Conservation (phyloP, 2,888 invertebrate species). For the Seladonia tumulorum region DNA sequence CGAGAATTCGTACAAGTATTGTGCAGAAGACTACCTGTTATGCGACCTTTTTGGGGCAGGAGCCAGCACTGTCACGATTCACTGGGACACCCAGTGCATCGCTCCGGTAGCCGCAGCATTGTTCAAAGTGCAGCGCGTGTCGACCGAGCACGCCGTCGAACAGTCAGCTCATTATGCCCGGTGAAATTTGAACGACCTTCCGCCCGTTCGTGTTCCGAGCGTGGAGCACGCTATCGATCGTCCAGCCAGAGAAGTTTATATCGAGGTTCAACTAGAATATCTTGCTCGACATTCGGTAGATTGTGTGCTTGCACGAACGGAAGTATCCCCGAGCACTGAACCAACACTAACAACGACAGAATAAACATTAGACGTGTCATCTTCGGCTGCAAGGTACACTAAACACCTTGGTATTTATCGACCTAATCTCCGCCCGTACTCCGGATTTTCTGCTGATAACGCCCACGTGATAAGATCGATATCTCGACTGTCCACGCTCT, state of each 20-base stretch:
- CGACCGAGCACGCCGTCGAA: slow-evolving; percentile 2
- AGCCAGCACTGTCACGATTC: not conserved
- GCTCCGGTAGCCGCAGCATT: slow-evolving; percentile 8
- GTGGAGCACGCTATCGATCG: not conserved
- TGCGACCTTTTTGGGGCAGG: not conserved
- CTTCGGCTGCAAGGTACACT: not conserved
- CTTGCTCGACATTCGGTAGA: not conserved
- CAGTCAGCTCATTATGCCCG: slow-evolving; percentile 15
- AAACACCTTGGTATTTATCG: slow-evolving; percentile 1
- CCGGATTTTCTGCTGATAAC: slow-evolving; percentile 5
- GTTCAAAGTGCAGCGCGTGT: slow-evolving; percentile 17
- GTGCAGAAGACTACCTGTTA: not conserved
- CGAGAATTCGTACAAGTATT: not conserved
- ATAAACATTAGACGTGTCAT: not conserved
- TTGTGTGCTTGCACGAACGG: not conserved
- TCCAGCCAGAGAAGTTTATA: not conserved
- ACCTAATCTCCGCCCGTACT: not conserved
- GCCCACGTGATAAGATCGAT: not conserved
- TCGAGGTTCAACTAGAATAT: not conserved
- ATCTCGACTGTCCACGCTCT: not conserved
- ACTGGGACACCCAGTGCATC: not conserved
- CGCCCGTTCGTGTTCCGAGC: not conserved
- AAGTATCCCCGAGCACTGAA: not conserved
- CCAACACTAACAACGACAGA: not conserved
- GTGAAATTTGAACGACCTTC: slow-evolving; percentile 21